phyloP scores from a whole-genome alignment of 2,113 vertebrate species.

The Oxyura jamaicensis region DNA sequence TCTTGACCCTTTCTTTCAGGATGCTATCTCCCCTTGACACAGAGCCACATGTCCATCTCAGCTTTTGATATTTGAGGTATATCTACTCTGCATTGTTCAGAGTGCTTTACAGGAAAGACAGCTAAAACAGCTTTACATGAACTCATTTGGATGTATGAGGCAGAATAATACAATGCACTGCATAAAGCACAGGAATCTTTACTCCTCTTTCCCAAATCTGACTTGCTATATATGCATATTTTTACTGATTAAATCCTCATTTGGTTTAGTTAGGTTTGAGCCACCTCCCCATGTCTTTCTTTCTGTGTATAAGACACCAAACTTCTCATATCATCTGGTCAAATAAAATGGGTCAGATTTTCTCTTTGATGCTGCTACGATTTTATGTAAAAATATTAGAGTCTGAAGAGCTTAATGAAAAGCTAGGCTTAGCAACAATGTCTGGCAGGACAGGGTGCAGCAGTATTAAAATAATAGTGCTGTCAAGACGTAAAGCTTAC shows the following conservation, averaged over 20 bases:
- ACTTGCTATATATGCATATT: neutral
- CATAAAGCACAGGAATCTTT: neutral
- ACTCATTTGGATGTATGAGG: neutral
- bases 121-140: neutral
- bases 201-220: neutral
- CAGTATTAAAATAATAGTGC: neutral
- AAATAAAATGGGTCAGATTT: neutral
- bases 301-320: neutral
- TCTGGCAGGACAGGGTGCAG: neutral
- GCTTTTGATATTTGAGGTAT: neutral
- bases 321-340: neutral
- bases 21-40: neutral
- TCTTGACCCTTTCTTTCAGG: neutral
- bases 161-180: neutral
- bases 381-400: neutral
- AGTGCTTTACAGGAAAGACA: neutral
- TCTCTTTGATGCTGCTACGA: neutral
- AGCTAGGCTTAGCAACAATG: neutral
- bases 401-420: neutral
- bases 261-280: neutral
- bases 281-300: neutral
- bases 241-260: neutral
- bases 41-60: neutral
- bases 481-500: neutral
- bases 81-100: neutral